Conservation (phyloP, 2,797 vertebrate species). For the Acanthurus lineatus region DNA sequence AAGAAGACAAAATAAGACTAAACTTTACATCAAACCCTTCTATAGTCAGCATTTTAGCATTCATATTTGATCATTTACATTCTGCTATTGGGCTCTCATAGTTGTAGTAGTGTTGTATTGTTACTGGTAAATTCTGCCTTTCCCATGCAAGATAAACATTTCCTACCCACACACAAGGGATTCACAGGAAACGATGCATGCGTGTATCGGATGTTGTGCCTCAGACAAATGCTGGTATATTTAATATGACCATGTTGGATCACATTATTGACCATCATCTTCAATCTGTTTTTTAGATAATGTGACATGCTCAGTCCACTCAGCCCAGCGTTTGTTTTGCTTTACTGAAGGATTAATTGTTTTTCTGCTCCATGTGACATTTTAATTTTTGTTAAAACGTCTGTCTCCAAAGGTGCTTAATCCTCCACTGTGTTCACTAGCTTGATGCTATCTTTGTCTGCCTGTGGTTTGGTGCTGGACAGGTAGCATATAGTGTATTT, state of each 20-base stretch:
- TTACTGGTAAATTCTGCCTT: neutral
- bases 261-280: neutral
- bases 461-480: constrained; percentile 11
- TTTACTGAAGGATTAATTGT: constrained; percentile 1
- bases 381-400: constrained; percentile 29
- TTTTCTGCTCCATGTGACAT: constrained; percentile 9
- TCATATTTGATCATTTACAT: constrained; percentile 4
- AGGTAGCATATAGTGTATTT: neutral
- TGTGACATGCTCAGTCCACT: constrained; percentile 8
- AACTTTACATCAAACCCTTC: neutral
- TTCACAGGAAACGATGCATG: constrained; percentile 9
- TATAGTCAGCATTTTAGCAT: neutral
- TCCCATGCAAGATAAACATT: constrained; percentile 20
- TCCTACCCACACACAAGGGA: constrained; percentile 5
- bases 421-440: constrained; percentile 2
- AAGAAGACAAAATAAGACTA: neutral
- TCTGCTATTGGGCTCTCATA: constrained; percentile 10
- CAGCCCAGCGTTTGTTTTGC: neutral
- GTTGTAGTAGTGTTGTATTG: constrained; percentile 12
- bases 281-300: neutral
- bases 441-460: neutral
- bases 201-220: constrained; percentile 9
- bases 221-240: constrained; percentile 9
- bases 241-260: constrained; percentile 1
- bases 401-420: neutral